Evolutionary conservation across 2,797 vertebrate species (phyloP), one percentile per base, ranked within the genome.

Genomic region (Sebastes baramenuke): DNA sequence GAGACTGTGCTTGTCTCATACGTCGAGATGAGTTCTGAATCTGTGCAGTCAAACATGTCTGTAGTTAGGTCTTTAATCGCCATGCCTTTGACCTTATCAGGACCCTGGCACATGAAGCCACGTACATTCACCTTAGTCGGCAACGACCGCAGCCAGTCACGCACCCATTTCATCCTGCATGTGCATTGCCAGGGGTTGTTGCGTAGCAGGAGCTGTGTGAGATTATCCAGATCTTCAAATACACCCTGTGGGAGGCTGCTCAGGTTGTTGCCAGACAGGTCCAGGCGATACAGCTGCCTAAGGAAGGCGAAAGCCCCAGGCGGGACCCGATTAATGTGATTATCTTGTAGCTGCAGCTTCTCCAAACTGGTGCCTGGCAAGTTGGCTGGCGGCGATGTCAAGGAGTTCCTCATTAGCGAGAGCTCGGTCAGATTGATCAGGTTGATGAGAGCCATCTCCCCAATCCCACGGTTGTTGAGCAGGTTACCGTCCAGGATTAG

Each of bases 161-260:
- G 97, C 14, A 99, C 98, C 99, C 99, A 99, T 93, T 98, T 99
- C 98, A 99, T 99, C 89, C 96, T 97, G 95, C 99, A 99, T 46
- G 96, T 98, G 30, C 99, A 99, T 73, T 99, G 96, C 99, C 99
- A 99, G 0, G 98, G 99, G 91, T 99, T 99, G 97, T 97, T 99
- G 79, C 99, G 97, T 77, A 99, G 96, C 88, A 99, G 96, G 79
- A 99, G 95, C 56, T 99, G 99, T 69, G 98, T 99, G 88, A 99
- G 98, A 91, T 99, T 99, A 95, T 99, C 98, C 95, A 99, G 95
- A 88, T 99, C 98, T 84, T 99, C 98, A 77, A 99, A 99, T 70
- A 98, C 96, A 74, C 98, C 98, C 94, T 97, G 97, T 91, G 98
- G 98, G 93, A 99, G 97, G 93, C 97, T 99, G 93, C 97, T 99